These are phyloP conservation scores for Phenacoccus solenopsis DNA, from an alignment of 1,140 invertebrate species.

Conservation along the genomic window DNA sequence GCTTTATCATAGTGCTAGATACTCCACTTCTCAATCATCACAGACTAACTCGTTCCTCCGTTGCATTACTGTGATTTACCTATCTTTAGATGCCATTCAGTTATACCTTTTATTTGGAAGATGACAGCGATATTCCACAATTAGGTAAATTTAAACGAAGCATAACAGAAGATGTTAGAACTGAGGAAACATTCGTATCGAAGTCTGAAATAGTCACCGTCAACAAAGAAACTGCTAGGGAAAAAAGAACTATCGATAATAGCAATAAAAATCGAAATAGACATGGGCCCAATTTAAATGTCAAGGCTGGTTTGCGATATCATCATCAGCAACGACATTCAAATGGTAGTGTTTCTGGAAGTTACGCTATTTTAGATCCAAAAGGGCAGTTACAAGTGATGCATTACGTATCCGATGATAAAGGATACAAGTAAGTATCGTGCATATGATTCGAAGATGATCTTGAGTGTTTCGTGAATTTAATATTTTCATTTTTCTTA, in stretches of 20 bases:
- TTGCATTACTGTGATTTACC: too few relatives aligned
- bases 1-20: not conserved
- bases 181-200: not conserved
- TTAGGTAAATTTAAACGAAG: not conserved
- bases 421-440: not conserved
- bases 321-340: constrained; percentile 8
- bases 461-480: not conserved
- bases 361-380: not conserved
- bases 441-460: not conserved
- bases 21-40: not conserved
- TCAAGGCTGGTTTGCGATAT: not conserved
- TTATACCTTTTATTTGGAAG: not conserved
- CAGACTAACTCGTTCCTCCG: not conserved
- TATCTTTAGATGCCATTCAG: not conserved
- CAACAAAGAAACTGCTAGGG: not conserved
- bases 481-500: not conserved
- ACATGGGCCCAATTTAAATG: not conserved
- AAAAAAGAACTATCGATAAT: not conserved
- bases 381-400: not conserved
- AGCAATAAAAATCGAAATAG: not conserved
- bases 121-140: not conserved
- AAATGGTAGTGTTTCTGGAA: not conserved
- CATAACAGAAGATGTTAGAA: not conserved
- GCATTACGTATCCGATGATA: constrained; percentile 4
- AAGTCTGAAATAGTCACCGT: not conserved